phyloP scores from a whole-genome alignment of 1,140 invertebrate genomes.

The Bombus impatiens region DNA sequence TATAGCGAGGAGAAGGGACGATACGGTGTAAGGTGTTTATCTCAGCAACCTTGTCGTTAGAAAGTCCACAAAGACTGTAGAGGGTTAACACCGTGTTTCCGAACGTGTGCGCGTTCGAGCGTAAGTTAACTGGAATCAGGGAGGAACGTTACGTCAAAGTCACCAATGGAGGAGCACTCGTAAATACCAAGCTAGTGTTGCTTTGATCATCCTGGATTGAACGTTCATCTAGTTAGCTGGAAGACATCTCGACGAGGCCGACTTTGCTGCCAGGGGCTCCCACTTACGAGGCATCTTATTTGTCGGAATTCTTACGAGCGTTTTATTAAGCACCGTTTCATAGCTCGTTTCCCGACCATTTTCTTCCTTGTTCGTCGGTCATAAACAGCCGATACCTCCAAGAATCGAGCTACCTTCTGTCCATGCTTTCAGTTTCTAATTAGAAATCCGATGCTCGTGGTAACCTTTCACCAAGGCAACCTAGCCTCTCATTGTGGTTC shows the following conservation, averaged over 20 bases:
- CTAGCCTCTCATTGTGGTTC: too few species aligned
- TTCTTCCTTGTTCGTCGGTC: constrained; percentile 11
- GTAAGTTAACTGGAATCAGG: constrained; percentile 6
- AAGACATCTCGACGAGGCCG: background rate
- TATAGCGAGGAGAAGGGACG: background rate
- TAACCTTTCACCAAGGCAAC: background rate
- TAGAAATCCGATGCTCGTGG: constrained; percentile 23
- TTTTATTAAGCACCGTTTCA: constrained; percentile 42
- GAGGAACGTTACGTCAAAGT: constrained; percentile 14
- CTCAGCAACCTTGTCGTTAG: background rate
- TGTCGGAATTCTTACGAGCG: constrained; percentile 46
- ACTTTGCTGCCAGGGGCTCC: background rate
- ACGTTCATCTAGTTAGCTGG: constrained; percentile 27
- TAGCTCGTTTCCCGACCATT: constrained; percentile 9
- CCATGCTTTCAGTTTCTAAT: constrained; percentile 45
- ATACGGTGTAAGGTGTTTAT: constrained; percentile 1
- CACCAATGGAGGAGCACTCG: background rate
- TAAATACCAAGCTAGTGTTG: constrained; percentile 7
- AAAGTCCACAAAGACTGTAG: background rate
- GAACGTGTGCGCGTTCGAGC: background rate
- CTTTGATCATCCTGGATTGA: constrained; percentile 38
- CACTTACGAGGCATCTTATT: constrained; percentile 43
- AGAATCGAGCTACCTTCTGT: background rate
- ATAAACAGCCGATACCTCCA: background rate
- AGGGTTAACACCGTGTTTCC: background rate